These are phyloP conservation scores for Linurgus olivaceus DNA, from an alignment of 2,797 vertebrate genomes.

Conservation along the genomic window DNA sequence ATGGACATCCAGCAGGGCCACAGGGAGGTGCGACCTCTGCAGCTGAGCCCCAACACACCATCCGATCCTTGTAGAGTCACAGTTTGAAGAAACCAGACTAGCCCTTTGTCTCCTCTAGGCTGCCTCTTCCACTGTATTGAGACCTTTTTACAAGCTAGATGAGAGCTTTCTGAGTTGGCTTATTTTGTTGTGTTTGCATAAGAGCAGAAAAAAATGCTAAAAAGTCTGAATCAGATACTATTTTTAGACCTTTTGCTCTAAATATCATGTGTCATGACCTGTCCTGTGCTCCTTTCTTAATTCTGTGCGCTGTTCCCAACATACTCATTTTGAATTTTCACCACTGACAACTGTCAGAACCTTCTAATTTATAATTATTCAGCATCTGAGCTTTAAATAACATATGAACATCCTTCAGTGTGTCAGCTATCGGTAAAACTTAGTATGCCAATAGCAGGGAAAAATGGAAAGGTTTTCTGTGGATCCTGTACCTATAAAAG, in stretches of 20 bases:
- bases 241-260: background rate
- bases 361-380: background rate
- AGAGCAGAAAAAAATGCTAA: background rate
- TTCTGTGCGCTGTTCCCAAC: background rate
- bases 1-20: background rate
- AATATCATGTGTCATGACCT: accelerated
- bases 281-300: background rate
- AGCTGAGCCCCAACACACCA: background rate
- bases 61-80: background rate
- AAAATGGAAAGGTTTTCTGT: background rate
- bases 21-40: accelerated
- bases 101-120: background rate
- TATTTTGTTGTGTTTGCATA: background rate
- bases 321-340: background rate
- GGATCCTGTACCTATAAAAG: background rate
- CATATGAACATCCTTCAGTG: background rate
- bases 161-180: background rate
- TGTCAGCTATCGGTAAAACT: background rate
- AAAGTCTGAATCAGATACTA: background rate
- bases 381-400: background rate
- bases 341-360: background rate
- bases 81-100: background rate
- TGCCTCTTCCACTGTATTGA: background rate
- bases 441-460: background rate
- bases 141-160: background rate